Evolutionary conservation across 2,113 vertebrate species (phyloP).

Genomic region (Festucalex cinctus): DNA sequence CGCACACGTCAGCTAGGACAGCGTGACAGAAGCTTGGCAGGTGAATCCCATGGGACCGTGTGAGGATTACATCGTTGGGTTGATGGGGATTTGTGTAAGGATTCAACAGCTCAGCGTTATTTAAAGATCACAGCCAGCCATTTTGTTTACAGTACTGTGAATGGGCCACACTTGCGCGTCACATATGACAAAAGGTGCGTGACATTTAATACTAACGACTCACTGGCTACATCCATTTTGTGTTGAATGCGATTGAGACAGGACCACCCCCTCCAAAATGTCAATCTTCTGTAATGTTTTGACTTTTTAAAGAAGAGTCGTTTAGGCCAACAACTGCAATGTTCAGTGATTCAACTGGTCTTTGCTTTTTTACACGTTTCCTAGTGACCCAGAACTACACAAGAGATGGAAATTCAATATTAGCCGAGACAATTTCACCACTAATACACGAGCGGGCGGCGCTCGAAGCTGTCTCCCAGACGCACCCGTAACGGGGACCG

Average conservation of each 20-base stretch:
- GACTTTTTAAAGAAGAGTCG: no score
- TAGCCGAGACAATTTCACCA: no score
- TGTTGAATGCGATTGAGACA: background rate
- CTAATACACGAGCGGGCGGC: no score
- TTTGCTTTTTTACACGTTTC: no score
- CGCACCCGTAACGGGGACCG: no score
- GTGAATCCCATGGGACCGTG: background rate
- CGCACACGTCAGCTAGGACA: background rate
- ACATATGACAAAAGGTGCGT: background rate
- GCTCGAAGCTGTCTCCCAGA: no score
- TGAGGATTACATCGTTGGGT: background rate
- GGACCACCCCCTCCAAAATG: no score
- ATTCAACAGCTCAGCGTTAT: conserved; percentile 1
- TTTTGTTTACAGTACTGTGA: background rate
- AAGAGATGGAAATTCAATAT: no score
- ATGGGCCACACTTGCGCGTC: background rate
- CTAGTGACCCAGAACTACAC: no score
- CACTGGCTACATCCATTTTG: background rate
- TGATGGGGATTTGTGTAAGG: background rate
- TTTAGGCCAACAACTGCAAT: no score
- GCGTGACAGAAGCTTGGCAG: background rate
- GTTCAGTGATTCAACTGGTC: no score
- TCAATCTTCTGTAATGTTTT: no score
- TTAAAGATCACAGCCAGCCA: conserved; percentile 11
- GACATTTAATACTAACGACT: background rate